phyloP scores from a whole-genome alignment of 2,113 vertebrate genomes.

The Salminus brasiliensis region DNA sequence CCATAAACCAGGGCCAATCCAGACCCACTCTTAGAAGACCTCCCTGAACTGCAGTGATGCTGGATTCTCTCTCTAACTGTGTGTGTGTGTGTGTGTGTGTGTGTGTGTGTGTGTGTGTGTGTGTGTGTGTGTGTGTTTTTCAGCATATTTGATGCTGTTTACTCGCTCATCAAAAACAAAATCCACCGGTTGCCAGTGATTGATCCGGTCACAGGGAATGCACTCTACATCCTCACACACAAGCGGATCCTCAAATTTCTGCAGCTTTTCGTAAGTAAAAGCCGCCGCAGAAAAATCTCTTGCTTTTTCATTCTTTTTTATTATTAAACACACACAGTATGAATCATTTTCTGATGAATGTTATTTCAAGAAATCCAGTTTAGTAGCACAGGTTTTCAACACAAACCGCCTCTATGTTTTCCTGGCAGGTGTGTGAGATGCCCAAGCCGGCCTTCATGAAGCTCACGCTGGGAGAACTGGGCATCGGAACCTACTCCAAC shows the following conservation, averaged over 20 bases:
- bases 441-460: constrained; percentile 99
- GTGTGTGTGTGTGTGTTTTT: constrained; percentile 29
- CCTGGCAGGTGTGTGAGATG: constrained; percentile 92
- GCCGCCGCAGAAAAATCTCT: no score
- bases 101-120: not conserved
- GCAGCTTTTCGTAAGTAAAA: constrained; percentile 96
- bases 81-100: no score
- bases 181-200: constrained; percentile 99
- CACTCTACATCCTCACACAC: constrained; percentile 99
- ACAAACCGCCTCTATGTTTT: not conserved
- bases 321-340: no score
- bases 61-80: no score
- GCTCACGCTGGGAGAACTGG: constrained; percentile 90
- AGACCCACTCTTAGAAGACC: no score
- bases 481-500: constrained; percentile 93
- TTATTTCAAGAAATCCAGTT: no score
- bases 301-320: no score
- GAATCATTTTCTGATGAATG: no score
- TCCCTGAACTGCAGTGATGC: no score
- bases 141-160: constrained; percentile 96
- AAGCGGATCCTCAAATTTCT: constrained; percentile 99
- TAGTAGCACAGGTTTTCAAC: no score
- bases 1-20: no score
- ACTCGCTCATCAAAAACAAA: constrained; percentile 99
- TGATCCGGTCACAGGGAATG: constrained; percentile 96